Conservation (phyloP, 2,797 vertebrate genomes). For the Characodon lateralis region DNA sequence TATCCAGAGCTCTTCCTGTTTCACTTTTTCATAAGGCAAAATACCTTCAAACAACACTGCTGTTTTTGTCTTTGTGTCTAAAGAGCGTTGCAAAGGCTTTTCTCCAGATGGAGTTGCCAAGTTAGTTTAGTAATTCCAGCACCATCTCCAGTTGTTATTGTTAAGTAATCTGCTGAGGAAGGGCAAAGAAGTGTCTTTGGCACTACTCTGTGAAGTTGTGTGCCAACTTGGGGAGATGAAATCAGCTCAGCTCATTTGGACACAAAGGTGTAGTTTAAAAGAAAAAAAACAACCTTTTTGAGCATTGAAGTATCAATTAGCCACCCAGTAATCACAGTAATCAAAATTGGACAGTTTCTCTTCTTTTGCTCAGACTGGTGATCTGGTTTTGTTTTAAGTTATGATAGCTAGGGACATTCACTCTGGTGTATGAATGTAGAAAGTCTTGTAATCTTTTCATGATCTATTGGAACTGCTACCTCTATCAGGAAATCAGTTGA, state of each 20-base stretch:
- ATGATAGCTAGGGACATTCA: no score
- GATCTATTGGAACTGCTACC: neutral
- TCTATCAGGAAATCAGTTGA: neutral
- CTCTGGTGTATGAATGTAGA: no score
- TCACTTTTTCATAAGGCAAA: no score
- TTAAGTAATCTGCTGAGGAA: neutral
- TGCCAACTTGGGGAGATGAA: neutral
- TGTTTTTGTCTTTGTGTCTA: neutral
- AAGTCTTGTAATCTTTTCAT: neutral
- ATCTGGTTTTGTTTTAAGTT: no score
- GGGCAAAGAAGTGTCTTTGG: neutral
- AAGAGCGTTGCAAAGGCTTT: neutral
- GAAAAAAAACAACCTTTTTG: no score
- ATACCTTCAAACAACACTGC: neutral
- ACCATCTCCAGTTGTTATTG: neutral
- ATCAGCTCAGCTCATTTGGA: neutral
- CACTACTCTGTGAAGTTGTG: neutral
- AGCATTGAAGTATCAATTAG: no score
- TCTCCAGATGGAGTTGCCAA: neutral
- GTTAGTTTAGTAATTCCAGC: neutral
- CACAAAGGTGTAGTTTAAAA: no score
- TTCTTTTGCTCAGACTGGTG: no score
- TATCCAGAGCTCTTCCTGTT: neutral
- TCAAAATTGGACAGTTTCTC: no score
- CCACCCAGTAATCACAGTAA: no score